Evolutionary conservation across 2,888 invertebrate species (phyloP).

Genomic region (Melitaea athalia): DNA sequence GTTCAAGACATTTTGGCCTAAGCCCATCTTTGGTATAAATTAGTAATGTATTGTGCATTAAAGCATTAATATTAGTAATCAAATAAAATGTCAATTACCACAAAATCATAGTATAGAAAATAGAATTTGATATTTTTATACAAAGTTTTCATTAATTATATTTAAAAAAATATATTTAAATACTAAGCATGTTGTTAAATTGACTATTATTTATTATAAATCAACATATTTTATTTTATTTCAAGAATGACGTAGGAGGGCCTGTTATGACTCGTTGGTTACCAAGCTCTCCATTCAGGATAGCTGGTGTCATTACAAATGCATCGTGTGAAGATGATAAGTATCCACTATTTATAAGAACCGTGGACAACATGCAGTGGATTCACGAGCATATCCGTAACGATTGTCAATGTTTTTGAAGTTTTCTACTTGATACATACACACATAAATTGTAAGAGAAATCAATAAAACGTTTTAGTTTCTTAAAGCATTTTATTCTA

Average conservation of each 20-base stretch:
- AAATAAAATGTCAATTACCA: too few species aligned
- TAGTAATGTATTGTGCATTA: too few species aligned
- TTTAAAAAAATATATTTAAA: conserved; percentile 1
- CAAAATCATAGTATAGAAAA: too few species aligned
- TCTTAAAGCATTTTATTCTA: conserved; percentile 1
- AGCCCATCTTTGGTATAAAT: too few species aligned
- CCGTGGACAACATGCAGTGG: conserved; percentile 81
- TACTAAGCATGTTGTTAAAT: too few species aligned
- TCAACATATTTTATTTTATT: conserved; percentile 9
- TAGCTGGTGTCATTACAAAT: conserved; percentile 79
- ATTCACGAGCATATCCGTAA: conserved; percentile 79
- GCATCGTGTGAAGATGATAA: conserved; percentile 71
- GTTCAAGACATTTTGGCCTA: too few species aligned
- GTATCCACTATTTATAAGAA: conserved; percentile 75
- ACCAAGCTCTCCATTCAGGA: conserved; percentile 72
- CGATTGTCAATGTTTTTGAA: conserved; percentile 67
- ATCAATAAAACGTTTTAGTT: neutral
- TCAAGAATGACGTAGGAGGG: conserved; percentile 79
- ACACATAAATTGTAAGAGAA: neutral
- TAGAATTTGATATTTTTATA: too few species aligned
- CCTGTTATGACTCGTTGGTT: conserved; percentile 77
- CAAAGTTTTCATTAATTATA: too few species aligned
- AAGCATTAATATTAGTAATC: too few species aligned
- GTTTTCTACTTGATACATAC: neutral
- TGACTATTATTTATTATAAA: neutral